Evolutionary conservation across 1,140 invertebrate species (phyloP), one percentile per base, ranked within the genome.

Genomic region (Drosophila obscura): DNA sequence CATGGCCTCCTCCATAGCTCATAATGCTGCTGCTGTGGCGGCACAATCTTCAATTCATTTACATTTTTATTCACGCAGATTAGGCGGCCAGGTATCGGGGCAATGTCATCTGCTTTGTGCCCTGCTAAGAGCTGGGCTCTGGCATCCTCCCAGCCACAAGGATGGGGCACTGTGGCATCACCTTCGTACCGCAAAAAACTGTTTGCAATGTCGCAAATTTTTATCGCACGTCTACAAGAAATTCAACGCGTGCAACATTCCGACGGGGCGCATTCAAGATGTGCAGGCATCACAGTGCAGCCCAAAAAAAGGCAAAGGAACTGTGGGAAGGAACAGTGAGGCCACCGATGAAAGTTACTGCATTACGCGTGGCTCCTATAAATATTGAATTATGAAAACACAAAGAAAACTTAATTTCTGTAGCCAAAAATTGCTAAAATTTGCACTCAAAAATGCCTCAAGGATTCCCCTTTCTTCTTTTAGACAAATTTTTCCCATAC

Each of bases 221-320:
- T 90, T 90, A 90, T 87, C 87, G 82, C 87, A 87, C 87, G 87
- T 90, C 82, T 90, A 80, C 83, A 88, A 88, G 87, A 83, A 90
- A 90, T 90, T 90, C 87, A 77, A 90, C 79, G 81, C 87, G 87
- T 90, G 87, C 82, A 83, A 39, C 79, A 79, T 87, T 80, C 79
- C 87, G 35, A 11, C 11, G 35, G 35, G 35, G 35, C 35, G 77
- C 83, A 88, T 83, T 73, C 79, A 82, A 69, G 66, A 76, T 76
- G 82, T 83, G 64, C 75, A 61, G 26, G 13, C 67, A 71, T 78
- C 59, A 24, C 73, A 64, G 57, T 48, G 71, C 66, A 63, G 57
- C 52, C 44, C 26, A 67, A 76, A 80, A 62, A 80, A 61, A 72
- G 24, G 26, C 58, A 1, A 0, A 50, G 4, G 2, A 41, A 74